Percentiles rank a stretch among this genome's conserved stretches.
phyloP scores from a whole-genome alignment of 2,888 invertebrate species.

The Hetaerina titia region DNA sequence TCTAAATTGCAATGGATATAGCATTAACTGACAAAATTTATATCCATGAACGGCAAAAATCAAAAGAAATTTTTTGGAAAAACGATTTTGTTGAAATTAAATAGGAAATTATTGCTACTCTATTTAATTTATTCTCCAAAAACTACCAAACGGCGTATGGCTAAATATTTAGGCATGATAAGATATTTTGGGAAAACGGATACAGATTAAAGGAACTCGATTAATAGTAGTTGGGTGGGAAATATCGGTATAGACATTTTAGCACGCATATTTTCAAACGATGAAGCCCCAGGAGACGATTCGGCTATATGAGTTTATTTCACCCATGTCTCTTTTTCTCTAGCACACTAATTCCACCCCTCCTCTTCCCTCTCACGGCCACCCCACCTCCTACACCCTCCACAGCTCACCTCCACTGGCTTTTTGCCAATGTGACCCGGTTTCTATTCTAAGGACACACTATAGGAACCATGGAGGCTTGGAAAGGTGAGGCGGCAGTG shows the following conservation, averaged over 20 bases:
- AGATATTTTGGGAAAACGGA: too few relatives aligned
- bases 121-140: too few relatives aligned
- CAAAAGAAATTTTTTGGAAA: too few relatives aligned
- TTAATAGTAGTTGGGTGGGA: background rate
- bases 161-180: too few relatives aligned
- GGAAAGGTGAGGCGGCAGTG: background rate
- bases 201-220: background rate
- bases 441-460: constrained; percentile 61
- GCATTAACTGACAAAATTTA: too few relatives aligned
- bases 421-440: constrained; percentile 52
- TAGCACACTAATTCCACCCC: constrained; percentile 1
- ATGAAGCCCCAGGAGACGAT: background rate
- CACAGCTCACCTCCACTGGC: constrained; percentile 60
- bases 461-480: constrained; percentile 44
- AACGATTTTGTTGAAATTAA: too few relatives aligned
- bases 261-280: background rate
- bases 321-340: constrained; percentile 28
- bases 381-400: background rate
- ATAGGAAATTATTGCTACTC: too few relatives aligned
- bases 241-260: background rate
- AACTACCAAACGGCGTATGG: too few relatives aligned
- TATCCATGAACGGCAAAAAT: too few relatives aligned
- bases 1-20: too few relatives aligned
- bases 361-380: background rate
- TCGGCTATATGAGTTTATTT: constrained; percentile 7